Evolutionary conservation across 2,797 vertebrate species (phyloP).

Genomic region (Alfaro cultratus): DNA sequence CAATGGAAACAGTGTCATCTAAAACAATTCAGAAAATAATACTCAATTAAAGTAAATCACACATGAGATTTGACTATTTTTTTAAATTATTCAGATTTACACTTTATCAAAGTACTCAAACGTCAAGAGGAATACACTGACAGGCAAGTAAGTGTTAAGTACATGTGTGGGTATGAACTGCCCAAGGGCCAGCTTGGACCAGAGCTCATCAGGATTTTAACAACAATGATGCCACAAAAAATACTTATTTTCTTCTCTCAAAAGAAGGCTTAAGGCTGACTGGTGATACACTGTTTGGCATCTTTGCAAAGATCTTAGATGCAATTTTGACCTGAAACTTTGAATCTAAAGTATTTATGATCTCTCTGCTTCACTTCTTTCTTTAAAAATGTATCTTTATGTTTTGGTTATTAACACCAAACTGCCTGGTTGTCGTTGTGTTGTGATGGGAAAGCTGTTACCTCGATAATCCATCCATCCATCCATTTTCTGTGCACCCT

Average conservation of each 20-base stretch:
- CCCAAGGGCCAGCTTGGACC: neutral
- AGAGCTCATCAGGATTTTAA: neutral
- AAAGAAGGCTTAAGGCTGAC: neutral
- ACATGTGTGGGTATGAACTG: neutral
- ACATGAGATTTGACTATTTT: neutral
- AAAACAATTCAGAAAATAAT: neutral
- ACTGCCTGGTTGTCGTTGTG: neutral
- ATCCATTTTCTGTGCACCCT: too few species aligned
- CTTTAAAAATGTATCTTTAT: neutral
- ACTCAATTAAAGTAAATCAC: neutral
- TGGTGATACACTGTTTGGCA: neutral
- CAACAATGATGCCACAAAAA: neutral
- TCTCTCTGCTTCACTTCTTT: neutral
- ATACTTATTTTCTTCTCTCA: neutral
- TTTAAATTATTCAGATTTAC: neutral
- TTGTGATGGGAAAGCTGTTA: neutral
- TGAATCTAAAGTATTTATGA: neutral
- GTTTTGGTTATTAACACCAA: neutral
- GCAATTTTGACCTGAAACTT: neutral
- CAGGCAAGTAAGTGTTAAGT: neutral
- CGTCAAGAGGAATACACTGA: neutral
- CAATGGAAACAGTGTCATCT: neutral
- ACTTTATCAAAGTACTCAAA: neutral
- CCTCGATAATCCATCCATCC: too few species aligned
- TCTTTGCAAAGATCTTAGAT: neutral